A percentile compares a stretch with the other conserved stretches of the same genome.
These are phyloP conservation scores for Mixornis gularis DNA, from an alignment of 2,113 vertebrate species.

Conservation along the genomic window DNA sequence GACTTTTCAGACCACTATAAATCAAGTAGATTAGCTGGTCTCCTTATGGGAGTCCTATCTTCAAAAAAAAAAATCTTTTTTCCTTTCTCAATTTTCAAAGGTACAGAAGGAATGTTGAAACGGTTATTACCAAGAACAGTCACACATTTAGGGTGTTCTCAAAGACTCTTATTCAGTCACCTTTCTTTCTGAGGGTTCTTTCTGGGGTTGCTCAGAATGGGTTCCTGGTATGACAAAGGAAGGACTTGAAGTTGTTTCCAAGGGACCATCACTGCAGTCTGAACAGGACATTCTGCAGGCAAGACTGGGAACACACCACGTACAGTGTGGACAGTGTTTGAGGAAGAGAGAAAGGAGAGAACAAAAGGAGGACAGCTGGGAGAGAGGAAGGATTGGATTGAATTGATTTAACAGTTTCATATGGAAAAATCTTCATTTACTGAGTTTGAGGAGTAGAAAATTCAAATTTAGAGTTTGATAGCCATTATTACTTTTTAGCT, in stretches of 20 bases:
- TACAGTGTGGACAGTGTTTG: accelerated
- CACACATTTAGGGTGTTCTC: background rate
- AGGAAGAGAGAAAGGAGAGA: background rate
- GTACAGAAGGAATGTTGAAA: background rate
- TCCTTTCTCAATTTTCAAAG: background rate
- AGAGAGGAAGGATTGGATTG: background rate
- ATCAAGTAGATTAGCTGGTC: background rate
- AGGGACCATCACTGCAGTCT: background rate
- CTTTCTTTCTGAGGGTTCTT: background rate
- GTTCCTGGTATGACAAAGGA: background rate
- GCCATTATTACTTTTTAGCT: background rate
- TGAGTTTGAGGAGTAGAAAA: background rate
- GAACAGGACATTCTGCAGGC: background rate
- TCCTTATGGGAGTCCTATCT: background rate
- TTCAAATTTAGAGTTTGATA: background rate
- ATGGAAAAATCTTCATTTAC: background rate
- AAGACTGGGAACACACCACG: background rate
- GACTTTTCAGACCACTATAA: background rate
- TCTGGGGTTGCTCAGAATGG: background rate
- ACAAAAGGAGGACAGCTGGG: background rate
- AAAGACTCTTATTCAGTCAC: background rate
- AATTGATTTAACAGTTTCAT: background rate
- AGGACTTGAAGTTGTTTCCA: background rate
- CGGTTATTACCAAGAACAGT: background rate
- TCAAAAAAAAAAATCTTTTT: background rate